Evolutionary conservation across 2,888 invertebrate genomes (phyloP).

Genomic region (Galerucella nymphaeae): DNA sequence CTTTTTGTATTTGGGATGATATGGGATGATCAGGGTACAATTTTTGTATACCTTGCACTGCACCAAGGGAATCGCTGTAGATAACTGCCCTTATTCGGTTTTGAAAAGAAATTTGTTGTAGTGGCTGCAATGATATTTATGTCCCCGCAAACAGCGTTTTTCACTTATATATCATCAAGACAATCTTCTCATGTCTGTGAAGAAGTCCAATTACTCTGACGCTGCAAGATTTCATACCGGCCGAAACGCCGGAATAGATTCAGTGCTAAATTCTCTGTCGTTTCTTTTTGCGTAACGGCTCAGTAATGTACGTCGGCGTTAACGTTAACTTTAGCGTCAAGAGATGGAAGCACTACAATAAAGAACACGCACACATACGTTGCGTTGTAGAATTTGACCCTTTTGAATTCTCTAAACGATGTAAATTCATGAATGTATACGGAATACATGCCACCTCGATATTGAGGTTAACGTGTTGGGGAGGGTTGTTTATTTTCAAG

Average conservation of each 20-base stretch:
- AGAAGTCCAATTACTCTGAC: slow-evolving; percentile 24
- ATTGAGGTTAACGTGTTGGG: slow-evolving; percentile 24
- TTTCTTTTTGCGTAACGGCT: slow-evolving; percentile 60
- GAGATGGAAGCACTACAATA: slow-evolving; percentile 51
- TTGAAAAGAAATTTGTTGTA: no score
- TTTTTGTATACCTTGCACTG: no score
- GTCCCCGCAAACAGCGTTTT: neutral
- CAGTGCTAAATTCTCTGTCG: slow-evolving; percentile 60
- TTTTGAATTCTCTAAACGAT: slow-evolving; percentile 22
- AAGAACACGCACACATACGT: slow-evolving; percentile 46
- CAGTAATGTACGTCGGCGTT: slow-evolving; percentile 57
- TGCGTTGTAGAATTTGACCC: slow-evolving; percentile 24
- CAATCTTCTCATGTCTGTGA: slow-evolving; percentile 17
- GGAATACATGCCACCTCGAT: slow-evolving; percentile 21
- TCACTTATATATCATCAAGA: neutral
- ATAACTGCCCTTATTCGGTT: no score
- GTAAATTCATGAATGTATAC: slow-evolving; percentile 30
- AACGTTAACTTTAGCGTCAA: slow-evolving; percentile 50
- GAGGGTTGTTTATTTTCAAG: neutral
- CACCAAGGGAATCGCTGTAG: no score
- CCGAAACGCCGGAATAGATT: slow-evolving; percentile 52
- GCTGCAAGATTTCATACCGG: slow-evolving; percentile 7
- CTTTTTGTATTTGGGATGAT: no score
- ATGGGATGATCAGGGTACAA: no score
- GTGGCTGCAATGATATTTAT: no score